phyloP scores from a whole-genome alignment of 2,113 vertebrate species.

The Hoplias malabaricus region DNA sequence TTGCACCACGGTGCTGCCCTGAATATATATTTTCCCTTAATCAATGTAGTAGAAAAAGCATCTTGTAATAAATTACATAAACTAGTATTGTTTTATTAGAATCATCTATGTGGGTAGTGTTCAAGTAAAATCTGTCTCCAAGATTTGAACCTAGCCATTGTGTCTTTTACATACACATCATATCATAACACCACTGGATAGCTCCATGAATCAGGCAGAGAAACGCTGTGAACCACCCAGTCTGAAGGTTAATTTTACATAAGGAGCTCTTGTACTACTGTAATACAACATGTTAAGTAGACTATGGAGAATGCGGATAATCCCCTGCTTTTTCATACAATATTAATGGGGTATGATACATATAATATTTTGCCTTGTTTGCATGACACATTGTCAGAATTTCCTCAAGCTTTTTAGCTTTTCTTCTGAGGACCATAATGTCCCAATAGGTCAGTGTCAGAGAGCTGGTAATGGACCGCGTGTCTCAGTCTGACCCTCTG shows the following conservation, averaged over 20 bases:
- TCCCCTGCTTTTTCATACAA: neutral
- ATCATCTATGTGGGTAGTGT: too few species aligned
- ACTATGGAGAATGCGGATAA: neutral
- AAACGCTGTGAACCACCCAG: conserved; percentile 1
- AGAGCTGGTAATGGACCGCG: neutral
- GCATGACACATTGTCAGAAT: neutral
- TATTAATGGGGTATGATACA: neutral
- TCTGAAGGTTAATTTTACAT: conserved; percentile 22
- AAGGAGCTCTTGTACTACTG: neutral
- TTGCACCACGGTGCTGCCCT: too few species aligned
- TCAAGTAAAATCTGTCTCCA: too few species aligned
- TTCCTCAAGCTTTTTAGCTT: neutral
- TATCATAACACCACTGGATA: too few species aligned
- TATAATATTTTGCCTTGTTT: neutral
- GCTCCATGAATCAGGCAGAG: neutral
- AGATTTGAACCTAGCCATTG: too few species aligned
- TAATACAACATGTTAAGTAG: conserved; percentile 1
- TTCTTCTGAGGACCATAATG: neutral
- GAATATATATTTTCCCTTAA: too few species aligned
- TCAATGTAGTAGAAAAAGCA: too few species aligned
- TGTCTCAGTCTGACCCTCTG: conserved; percentile 11
- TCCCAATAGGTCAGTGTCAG: neutral
- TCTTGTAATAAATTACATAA: too few species aligned
- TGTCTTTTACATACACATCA: too few species aligned
- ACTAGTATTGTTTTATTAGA: too few species aligned